phyloP scores from a whole-genome alignment of 2,797 vertebrate genomes.

The Otolemur crassicaudatus region DNA sequence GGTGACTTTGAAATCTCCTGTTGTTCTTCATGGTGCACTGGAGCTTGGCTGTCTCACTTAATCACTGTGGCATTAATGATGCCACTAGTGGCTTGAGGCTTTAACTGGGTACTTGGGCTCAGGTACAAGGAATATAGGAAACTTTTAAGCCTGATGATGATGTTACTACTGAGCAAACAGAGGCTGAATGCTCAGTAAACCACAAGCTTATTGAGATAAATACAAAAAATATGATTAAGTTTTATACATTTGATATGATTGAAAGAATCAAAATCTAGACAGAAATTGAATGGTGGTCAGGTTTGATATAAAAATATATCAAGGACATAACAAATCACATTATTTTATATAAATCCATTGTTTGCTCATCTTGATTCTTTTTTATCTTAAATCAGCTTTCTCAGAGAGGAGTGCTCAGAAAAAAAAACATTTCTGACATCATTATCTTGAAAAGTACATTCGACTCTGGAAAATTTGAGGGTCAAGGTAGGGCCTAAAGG shows the following conservation, averaged over 20 bases:
- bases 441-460: not conserved
- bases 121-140: constrained; percentile 9
- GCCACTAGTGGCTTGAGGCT: constrained; percentile 69
- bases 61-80: constrained; percentile 81
- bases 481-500: not conserved
- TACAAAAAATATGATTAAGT: not conserved
- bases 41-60: constrained; percentile 75
- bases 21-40: constrained; percentile 72
- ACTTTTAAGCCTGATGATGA: constrained; percentile 45
- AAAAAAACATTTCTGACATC: not conserved
- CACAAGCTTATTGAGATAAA: constrained; percentile 27
- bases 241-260: not conserved
- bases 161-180: not conserved
- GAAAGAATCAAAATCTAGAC: constrained; percentile 13
- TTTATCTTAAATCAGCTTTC: not conserved
- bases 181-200: not conserved
- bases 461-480: not conserved
- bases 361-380: not conserved
- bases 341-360: not conserved
- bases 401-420: not conserved
- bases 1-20: constrained; percentile 76
- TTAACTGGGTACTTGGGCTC: constrained; percentile 65
- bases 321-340: not conserved
- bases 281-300: not conserved
- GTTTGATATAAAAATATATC: not conserved